Evolutionary conservation across 2,888 invertebrate species (phyloP), one percentile per base, ranked within the genome.

Genomic region (Suillia variegata): DNA sequence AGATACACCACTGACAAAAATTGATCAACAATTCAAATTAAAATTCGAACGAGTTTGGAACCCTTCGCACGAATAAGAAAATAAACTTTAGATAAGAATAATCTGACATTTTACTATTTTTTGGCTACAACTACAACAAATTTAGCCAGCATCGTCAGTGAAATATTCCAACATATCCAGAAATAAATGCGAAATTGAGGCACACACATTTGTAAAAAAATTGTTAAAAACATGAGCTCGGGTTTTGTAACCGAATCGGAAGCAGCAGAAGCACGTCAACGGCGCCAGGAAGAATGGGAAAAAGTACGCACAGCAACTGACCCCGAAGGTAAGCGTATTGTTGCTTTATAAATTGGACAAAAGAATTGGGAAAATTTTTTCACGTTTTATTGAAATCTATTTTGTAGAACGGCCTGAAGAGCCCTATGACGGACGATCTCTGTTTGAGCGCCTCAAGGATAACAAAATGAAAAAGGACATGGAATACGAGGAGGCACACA

Each of bases 251-350:
- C 94, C 1, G 96, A 96, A 83, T 84, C 88, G 31, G 95, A 97
- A 82, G 84, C 93, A 62, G 88, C 91, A 45, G 96, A 96, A 75
- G 88, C 89, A 34, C 87, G 92, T 54, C 86, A 88, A 73, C 85
- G 87, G 64, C 86, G 96, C 2, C 98, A 98, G 80, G 94, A 95
- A 79, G 96, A 98, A 87, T 98, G 98, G 98, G 96, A 98, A 71
- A 92, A 90, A 84, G 96, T 96, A 1, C 86, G 98, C 67, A 90
- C 91, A 60, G 90, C 93, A 26, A 93, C 94, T 68, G 92, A 98
- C 77, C 97, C 98, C 10, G 67, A 89, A 84, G 94, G 96, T 96
- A 84, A 78, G 51, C 42, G n/a, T 8, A n/a, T 4, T 24, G 42
- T 26, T 34, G 42, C 57, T 56, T n/a, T n/a, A n/a, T n/a, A n/a